Evolutionary conservation across 2,888 invertebrate genomes (phyloP), one percentile per base, ranked within the genome.

Genomic region (Scrobipalpa costella): DNA sequence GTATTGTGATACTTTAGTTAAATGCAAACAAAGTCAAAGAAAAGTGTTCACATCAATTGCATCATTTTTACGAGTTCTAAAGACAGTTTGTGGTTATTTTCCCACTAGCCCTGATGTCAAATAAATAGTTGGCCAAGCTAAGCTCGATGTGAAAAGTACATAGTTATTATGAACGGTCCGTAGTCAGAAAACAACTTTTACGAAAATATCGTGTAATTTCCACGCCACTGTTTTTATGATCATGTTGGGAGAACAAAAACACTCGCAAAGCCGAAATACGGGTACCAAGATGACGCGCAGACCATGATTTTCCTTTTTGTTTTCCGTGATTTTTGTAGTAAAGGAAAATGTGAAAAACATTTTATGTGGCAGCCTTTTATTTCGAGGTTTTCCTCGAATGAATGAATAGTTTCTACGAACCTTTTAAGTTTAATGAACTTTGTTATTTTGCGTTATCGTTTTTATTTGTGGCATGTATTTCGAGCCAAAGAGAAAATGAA

Each of bases 391-490:
- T 57, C 19, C 17, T 8, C 57, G 38, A 38, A 11, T n/a, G 34
- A 55, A 55, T 55, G 34, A 34, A 57, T 57, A 36, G 38, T 57
- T 57, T 38, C 57, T 36, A 8, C 34, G 13, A 57, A 38, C 38
- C 57, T 57, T 57, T 57, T 57, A 15, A 17, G 57, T 17, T 36
- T 11, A 57, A 57, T 38, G 38, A 57, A 57, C 17, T 17, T 19
- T 57, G 38, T 57, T 13, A 38, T 33, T 34, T 55, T 33, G 33
- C 1, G 7, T 7, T 27, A 5, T 15, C 7, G 13, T 27, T 34
- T 13, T 34, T 52, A 52, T 52, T 21, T n/a, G 13, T 7, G n/a
- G 33, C 19, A 13, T 3, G 19, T 50, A 17, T 11, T 50, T 9
- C 3, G 19, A 50, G 11, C 19, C 44, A 15, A 13, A 40, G 13